Evolutionary conservation across 2,888 invertebrate genomes (phyloP), one percentile per base, ranked within the genome.

Genomic region (Drosophila phalerata): DNA sequence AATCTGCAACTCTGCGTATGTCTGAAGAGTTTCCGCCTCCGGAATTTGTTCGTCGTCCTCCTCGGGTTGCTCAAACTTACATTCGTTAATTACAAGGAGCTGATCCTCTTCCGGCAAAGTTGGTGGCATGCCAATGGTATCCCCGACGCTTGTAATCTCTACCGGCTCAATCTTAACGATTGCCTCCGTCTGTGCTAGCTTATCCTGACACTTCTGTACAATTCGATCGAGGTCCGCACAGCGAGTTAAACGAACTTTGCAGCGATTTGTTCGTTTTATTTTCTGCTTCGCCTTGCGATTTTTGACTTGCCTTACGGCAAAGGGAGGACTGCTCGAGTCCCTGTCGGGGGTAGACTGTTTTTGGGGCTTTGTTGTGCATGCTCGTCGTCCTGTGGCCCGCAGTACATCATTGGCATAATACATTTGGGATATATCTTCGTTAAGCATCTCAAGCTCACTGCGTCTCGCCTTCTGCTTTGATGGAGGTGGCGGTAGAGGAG

Each of bases 341-440:
- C 4, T n/a, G 2, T 45, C 45, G 25, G 28, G 5, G 4, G n/a
- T 37, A n/a, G 37, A n/a, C 40, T 6, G 52, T 25, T 56, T 30
- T 2, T 37, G 89, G n/a, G 93, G 77, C 15, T 56, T 28, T 6
- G 51, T 9, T 32, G 94, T 93, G 66, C 95, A 95, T 91, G 94
- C 93, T 10, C 95, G 91, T 71, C 94, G 93, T 0, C 95, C 95
- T 0, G 94, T 94, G 1, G 94, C 94, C 0, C 94, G 94, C 28
- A 95, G 90, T 1, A 95, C 94, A 1, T 91, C 92, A 52, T 95
- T 93, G 55, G 94, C 93, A 48, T 95, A 94, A 73, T 95, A 94
- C 94, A 95, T 95, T 51, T 95, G 94, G 19, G 94, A 93, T 55
- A 95, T 94, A 74, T 95, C 95, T 45, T 94, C 94, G 75, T 95